Base-by-base conservation (phyloP, 2,113 vertebrate genomes). In the Lathamus discolor region DNA sequence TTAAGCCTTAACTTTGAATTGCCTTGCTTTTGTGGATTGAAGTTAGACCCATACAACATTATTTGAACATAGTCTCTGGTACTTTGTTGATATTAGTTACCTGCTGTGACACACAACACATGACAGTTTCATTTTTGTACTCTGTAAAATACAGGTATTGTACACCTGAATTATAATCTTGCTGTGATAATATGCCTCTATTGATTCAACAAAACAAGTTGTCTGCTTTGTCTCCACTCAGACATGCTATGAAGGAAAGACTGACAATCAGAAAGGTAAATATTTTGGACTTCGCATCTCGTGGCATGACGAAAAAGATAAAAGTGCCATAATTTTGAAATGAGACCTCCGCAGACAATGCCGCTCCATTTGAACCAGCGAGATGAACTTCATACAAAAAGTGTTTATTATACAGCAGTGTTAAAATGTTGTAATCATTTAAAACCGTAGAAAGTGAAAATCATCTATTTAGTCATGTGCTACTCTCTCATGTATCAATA, bases 121-220 rank as follows among this genome's bases (percentile, higher is more conserved):
- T 91, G 81, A 95, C 87, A 75, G 86, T 97, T 90, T 96, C 95
- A 96, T 95, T 94, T 96, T 95, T 94, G 94, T 84, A 64, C 8
- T 41, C 86, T 8, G 92, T 81, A 91, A 97, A 98, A 97, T 90
- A 91, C 96, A 98, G 97, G 98, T 97, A 98, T 97, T 98, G 97
- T 98, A 97, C 95, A 97, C 97, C 98, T 97, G 98, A 98, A 97
- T 98, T 97, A 98, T 97, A 97, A 97, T 91, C 98, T 97, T 96
- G 97, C 98, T 98, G 98, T 97, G 98, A 98, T 98, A 98, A 98
- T 98, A 73, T 24, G 64, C 92, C 75, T 95, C 96, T 96, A 98
- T 97, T 98, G 97, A 98, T 97, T 97, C 98, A 96, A 97, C 97
- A 97, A 91, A 97, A 97, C 87, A 96, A 97, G 93, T 97, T 98